A percentile compares a stretch with the other conserved stretches of the same genome.
phyloP scores from a whole-genome alignment of 2,888 invertebrate genomes.

The Dicyrtomina minuta region DNA sequence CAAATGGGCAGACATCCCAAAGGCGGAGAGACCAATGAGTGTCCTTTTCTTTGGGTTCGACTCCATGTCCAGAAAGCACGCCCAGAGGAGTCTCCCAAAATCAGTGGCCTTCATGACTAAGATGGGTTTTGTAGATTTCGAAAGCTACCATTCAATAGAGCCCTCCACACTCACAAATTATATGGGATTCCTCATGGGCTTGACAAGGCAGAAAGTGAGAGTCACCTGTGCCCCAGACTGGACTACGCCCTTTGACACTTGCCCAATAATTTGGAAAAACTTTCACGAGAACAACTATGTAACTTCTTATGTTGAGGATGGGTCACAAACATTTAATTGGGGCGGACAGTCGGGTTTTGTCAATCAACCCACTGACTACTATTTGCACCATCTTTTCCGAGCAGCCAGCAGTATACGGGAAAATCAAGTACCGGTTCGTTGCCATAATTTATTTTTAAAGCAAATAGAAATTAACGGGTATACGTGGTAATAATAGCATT shows the following conservation, averaged over 20 bases:
- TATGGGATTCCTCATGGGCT: conserved; percentile 76
- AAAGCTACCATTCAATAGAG: conserved; percentile 66
- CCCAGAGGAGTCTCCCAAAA: conserved; percentile 71
- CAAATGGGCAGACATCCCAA: conserved; percentile 1
- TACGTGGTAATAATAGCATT: not conserved
- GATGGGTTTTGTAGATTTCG: conserved; percentile 69
- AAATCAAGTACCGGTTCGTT: too few species aligned
- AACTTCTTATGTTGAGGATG: conserved; percentile 79
- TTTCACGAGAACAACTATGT: conserved; percentile 70
- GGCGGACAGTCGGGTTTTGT: conserved; percentile 68
- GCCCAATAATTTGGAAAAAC: conserved; percentile 74
- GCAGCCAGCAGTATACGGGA: conserved; percentile 56
- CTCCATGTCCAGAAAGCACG: conserved; percentile 76
- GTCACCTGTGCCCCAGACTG: conserved; percentile 45
- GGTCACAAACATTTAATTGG: conserved; percentile 70
- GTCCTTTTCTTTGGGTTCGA: conserved; percentile 73
- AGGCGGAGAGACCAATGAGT: not conserved
- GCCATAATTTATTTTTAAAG: too few species aligned
- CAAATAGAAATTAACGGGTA: too few species aligned
- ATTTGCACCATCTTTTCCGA: conserved; percentile 71
- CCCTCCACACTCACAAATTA: conserved; percentile 76
- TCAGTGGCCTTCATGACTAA: conserved; percentile 69
- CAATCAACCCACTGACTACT: conserved; percentile 76
- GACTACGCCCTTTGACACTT: conserved; percentile 64
- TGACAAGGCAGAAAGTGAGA: conserved; percentile 52